Evolutionary conservation across 2,888 invertebrate genomes (phyloP).

Genomic region (Apotomis turbidana): DNA sequence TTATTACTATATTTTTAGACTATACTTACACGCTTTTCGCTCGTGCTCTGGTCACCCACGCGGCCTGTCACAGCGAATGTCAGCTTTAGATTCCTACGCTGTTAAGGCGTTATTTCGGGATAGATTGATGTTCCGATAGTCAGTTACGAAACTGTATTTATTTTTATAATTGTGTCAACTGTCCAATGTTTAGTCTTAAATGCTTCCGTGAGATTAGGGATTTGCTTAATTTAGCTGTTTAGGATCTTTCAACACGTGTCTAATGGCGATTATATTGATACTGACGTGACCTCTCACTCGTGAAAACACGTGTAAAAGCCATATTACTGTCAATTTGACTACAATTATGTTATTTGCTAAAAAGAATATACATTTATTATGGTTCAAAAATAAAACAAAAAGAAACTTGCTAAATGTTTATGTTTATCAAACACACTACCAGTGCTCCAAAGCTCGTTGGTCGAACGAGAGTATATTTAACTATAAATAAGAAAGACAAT

Average conservation of each 20-base stretch:
- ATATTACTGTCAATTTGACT: too few species aligned
- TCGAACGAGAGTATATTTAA: too few species aligned
- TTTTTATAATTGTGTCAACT: constrained; percentile 32
- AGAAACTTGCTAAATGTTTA: too few species aligned
- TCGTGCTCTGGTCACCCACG: constrained; percentile 18
- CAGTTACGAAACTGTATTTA: constrained; percentile 29
- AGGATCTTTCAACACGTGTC: not conserved
- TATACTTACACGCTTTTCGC: constrained; percentile 20
- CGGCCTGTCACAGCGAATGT: constrained; percentile 30
- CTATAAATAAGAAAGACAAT: too few species aligned
- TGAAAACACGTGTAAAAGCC: too few species aligned
- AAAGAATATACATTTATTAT: too few species aligned
- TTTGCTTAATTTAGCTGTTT: not conserved
- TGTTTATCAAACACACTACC: too few species aligned
- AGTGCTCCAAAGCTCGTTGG: too few species aligned
- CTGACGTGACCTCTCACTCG: too few species aligned
- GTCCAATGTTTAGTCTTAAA: constrained; percentile 17
- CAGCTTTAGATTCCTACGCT: constrained; percentile 36
- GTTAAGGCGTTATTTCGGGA: constrained; percentile 41
- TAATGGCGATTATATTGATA: not conserved
- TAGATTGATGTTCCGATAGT: constrained; percentile 37
- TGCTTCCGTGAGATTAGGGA: not conserved
- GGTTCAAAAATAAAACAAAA: too few species aligned
- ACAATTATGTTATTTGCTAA: too few species aligned
- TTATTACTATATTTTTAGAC: not conserved